Base-by-base conservation (phyloP, 1,140 invertebrate genomes). In the Cardiocondyla obscurior region DNA sequence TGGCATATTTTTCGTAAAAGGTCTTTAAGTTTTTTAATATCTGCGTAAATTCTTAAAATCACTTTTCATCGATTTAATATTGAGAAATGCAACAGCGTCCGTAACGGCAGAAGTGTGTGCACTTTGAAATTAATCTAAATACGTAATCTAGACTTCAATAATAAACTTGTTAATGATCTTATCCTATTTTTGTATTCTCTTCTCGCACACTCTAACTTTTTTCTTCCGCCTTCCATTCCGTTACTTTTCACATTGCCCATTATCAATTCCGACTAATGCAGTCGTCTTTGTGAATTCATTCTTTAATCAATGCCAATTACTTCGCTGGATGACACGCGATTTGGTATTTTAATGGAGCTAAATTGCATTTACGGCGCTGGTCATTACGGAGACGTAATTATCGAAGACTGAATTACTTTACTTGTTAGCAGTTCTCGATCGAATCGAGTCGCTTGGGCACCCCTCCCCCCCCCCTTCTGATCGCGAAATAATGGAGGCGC, bases 381-480 rank as follows among this genome's bases (percentile, higher is more conserved):
- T 53, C 46, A 79, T 79, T 79, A 55, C 33, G 62, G 22, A 28
- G 46, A 69, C 46, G 49, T 79, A 69, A 79, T 79, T 79, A 69
- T 49, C 33, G 58, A 62, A 30, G 46, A 77, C 74, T 69, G 25
- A 79, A 67, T 69, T 69, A 69, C 74, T 79, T 67, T 69, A 69
- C 62, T 79, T 79, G 65, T 77, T 77, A 77, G 62, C 28, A 79
- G 46, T 79, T 79, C 74, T 33, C 46, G 74, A 79, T 79, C 62
- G 62, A 42, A 53, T 46, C 12, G 44, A 53, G 19, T 39, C 46
- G 33, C 22, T 53, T 44, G 19, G 44, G 14, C 74, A 39, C 33
- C 73, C 57, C 53, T 3, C 1, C 16, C 44, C 44, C 1, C 12
- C 44, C 44, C 44, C 16, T n/a, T 39, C 42, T 46, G 74, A 79